These are phyloP conservation scores for Bradypus variegatus DNA, from an alignment of 2,797 vertebrate genomes.

Conservation along the genomic window DNA sequence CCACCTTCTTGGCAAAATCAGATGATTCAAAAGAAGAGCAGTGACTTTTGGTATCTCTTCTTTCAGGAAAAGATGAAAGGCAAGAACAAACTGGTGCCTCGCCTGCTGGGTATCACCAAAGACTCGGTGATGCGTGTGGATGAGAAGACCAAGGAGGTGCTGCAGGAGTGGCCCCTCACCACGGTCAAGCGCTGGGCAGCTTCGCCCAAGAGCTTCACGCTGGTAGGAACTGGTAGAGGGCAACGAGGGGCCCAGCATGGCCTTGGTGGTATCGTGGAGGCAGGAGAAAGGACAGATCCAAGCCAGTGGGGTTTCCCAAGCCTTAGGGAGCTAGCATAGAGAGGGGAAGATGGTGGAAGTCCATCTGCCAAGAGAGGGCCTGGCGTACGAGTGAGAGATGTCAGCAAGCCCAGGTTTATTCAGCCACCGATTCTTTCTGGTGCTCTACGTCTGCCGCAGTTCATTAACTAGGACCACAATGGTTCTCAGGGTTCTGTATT, in stretches of 20 bases:
- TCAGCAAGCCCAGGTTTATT: neutral
- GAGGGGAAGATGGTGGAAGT: neutral
- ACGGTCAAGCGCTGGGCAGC: conserved; percentile 99
- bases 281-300: neutral
- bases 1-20: neutral
- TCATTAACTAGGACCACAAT: neutral
- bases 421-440: neutral
- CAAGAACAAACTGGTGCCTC: conserved; percentile 96
- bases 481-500: neutral
- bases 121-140: conserved; percentile 99
- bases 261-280: neutral
- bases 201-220: conserved; percentile 97
- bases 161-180: conserved; percentile 97
- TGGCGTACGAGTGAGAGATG: neutral
- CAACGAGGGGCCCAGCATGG: fast-evolving
- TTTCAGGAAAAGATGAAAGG: conserved; percentile 98
- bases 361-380: neutral
- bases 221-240: conserved; percentile 77
- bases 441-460: neutral
- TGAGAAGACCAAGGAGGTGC: conserved; percentile 96
- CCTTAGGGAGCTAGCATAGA: neutral
- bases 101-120: conserved; percentile 95
- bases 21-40: neutral
- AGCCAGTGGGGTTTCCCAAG: neutral
- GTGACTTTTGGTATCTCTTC: neutral